Conservation (phyloP, 2,888 invertebrate species). For the Apantesis nais region DNA sequence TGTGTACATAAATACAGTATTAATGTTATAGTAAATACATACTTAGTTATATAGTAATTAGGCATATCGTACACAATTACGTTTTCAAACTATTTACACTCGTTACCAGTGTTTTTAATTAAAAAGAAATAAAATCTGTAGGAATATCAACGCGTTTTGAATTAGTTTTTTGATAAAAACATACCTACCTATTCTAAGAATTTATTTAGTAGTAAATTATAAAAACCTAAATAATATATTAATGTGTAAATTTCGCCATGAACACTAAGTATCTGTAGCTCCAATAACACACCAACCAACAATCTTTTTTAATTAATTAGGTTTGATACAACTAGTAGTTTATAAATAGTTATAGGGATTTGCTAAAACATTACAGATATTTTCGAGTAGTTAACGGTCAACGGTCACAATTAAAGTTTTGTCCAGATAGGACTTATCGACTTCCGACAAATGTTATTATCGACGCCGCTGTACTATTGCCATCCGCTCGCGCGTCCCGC, state of each 20-base stretch:
- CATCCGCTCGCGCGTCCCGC: slow-evolving; percentile 59
- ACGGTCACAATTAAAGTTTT: slow-evolving; percentile 45
- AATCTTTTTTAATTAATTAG: neutral
- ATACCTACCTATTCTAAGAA: neutral
- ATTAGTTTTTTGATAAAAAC: neutral
- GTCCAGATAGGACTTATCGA: slow-evolving; percentile 62
- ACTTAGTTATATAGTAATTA: neutral
- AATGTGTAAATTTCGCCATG: neutral
- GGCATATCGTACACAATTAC: neutral
- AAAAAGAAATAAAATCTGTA: neutral
- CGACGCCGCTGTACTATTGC: slow-evolving; percentile 49
- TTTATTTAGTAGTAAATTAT: neutral
- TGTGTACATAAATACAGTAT: neutral
- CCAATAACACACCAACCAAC: neutral
- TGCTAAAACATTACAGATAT: neutral
- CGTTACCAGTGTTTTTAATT: neutral
- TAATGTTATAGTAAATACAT: neutral
- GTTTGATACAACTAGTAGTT: neutral
- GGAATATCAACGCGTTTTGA: neutral
- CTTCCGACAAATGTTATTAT: slow-evolving; percentile 70
- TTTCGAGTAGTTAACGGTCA: slow-evolving; percentile 38
- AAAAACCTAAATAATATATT: neutral
- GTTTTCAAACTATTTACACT: neutral
- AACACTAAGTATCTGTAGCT: neutral
- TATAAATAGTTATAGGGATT: neutral